These are phyloP conservation scores for Hypena proboscidalis DNA, from an alignment of 2,888 invertebrate species.

Conservation along the genomic window DNA sequence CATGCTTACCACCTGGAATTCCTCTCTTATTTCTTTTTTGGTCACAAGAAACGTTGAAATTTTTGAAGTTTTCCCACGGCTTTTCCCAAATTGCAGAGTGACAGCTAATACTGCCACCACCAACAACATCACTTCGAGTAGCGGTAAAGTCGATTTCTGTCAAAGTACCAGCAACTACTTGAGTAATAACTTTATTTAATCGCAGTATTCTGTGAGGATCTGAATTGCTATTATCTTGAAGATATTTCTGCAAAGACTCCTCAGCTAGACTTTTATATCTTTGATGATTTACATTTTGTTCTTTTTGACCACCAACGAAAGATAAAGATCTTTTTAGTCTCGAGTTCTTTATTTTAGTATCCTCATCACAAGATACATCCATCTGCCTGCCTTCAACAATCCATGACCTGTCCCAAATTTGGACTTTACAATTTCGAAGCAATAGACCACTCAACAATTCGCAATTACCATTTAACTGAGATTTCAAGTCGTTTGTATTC, in stretches of 20 bases:
- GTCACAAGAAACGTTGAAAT: no score
- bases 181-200: constrained; percentile 38
- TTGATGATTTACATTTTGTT: constrained; percentile 17
- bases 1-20: constrained; percentile 25
- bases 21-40: constrained; percentile 35
- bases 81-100: constrained; percentile 47
- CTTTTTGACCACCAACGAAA: constrained; percentile 22
- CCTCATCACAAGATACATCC: constrained; percentile 60
- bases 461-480: constrained; percentile 51
- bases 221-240: constrained; percentile 11
- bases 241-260: constrained; percentile 29
- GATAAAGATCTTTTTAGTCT: no score
- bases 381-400: constrained; percentile 72
- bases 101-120: constrained; percentile 10
- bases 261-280: constrained; percentile 26
- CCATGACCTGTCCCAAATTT: constrained; percentile 86
- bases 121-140: constrained; percentile 3
- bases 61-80: constrained; percentile 35
- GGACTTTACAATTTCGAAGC: constrained; percentile 57
- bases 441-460: constrained; percentile 56
- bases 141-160: constrained; percentile 32
- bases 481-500: constrained; percentile 53
- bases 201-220: constrained; percentile 10
- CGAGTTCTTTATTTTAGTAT: no score
- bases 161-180: constrained; percentile 41